Evolutionary conservation across 35 echinoderm and acorn worm genomes (phyloP).

Genomic region (Ophioderma brevispina): DNA sequence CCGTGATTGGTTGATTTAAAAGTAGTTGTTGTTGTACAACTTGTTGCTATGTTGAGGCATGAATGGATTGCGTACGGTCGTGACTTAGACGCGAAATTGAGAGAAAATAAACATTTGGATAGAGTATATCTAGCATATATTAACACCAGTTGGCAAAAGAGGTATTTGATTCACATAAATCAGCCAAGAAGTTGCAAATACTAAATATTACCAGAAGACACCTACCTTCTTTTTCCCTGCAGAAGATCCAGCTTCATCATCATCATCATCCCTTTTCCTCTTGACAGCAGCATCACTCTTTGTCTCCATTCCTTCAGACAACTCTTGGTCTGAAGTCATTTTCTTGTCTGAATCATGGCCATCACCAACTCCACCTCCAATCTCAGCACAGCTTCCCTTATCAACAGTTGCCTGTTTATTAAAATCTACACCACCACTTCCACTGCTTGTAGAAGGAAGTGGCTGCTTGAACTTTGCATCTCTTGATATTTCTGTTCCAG

Average conservation of each 20-base stretch:
- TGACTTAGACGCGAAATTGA: too few relatives aligned
- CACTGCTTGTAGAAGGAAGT: not conserved
- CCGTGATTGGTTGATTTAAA: too few relatives aligned
- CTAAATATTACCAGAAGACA: not conserved
- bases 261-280: not conserved
- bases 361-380: not conserved
- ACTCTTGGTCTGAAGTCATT: not conserved
- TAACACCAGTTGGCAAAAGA: too few relatives aligned
- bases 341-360: not conserved
- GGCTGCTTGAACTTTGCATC: too few relatives aligned
- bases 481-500: not conserved
- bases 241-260: not conserved
- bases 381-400: not conserved
- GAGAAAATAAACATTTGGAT: too few relatives aligned
- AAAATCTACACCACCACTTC: not conserved
- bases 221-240: not conserved
- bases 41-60: too few relatives aligned
- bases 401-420: not conserved
- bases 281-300: not conserved
- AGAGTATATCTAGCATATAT: too few relatives aligned
- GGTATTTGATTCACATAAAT: too few relatives aligned
- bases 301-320: not conserved
- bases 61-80: too few relatives aligned
- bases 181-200: not conserved
- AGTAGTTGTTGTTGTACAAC: too few relatives aligned